Evolutionary conservation across 2,888 invertebrate species (phyloP).

Genomic region (Pandemis heparana): DNA sequence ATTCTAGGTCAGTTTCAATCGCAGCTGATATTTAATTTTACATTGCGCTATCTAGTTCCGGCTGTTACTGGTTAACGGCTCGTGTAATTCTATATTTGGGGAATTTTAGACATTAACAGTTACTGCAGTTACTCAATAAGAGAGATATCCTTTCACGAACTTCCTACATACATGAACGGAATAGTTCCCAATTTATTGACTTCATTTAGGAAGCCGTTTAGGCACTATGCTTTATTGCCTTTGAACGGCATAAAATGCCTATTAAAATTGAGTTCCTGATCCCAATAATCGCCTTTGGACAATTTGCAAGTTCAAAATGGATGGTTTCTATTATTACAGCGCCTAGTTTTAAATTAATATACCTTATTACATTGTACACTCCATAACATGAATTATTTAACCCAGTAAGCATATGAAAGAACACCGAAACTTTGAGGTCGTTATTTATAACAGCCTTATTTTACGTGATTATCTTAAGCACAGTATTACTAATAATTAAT

Average conservation of each 20-base stretch:
- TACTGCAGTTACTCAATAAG: conserved; percentile 6
- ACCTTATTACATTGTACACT: background rate
- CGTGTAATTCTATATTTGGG: conserved; percentile 32
- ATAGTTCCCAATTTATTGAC: conserved; percentile 18
- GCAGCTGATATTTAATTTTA: conserved; percentile 25
- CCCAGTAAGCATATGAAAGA: too few relatives aligned
- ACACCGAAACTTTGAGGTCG: too few relatives aligned
- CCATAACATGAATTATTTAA: too few relatives aligned
- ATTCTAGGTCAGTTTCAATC: conserved; percentile 38
- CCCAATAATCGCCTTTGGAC: conserved; percentile 34
- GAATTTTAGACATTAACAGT: conserved; percentile 18
- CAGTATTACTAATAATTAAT: too few relatives aligned
- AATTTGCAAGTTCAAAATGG: conserved; percentile 36
- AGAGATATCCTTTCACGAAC: conserved; percentile 27
- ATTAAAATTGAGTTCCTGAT: conserved; percentile 36
- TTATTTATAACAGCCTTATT: too few relatives aligned
- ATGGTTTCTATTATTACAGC: conserved; percentile 22
- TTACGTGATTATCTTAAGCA: too few relatives aligned
- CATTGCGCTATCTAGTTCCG: conserved; percentile 40
- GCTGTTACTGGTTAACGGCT: conserved; percentile 25
- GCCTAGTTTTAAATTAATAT: conserved; percentile 8
- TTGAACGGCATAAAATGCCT: conserved; percentile 27
- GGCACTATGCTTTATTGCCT: conserved; percentile 18
- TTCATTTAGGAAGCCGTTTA: conserved; percentile 14
- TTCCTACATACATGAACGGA: conserved; percentile 8